phyloP scores from a whole-genome alignment of 2,797 vertebrate genomes.

The Peromyscus aztecus region DNA sequence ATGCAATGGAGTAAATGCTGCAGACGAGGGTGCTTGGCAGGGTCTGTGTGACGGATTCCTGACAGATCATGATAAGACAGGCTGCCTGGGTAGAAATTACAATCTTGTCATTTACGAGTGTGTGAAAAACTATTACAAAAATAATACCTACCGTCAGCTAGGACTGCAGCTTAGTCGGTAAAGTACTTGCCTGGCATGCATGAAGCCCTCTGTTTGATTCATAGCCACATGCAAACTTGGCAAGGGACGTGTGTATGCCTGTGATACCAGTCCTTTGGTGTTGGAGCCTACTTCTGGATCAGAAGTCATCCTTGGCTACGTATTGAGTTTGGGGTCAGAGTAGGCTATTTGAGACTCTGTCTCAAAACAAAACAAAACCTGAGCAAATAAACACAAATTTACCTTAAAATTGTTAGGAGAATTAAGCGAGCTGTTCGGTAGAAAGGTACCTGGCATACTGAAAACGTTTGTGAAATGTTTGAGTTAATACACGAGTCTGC shows the following conservation, averaged over 20 bases:
- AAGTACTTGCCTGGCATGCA: not conserved
- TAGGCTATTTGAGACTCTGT: not conserved
- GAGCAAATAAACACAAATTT: not conserved
- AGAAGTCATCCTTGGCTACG: not conserved
- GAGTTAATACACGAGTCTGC: not conserved
- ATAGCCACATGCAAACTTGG: too few species aligned
- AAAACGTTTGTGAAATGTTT: not conserved
- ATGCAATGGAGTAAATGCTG: not conserved
- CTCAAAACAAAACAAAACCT: not conserved
- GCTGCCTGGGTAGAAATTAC: not conserved
- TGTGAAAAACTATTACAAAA: slow-evolving; percentile 3
- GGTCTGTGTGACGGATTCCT: not conserved
- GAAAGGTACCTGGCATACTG: not conserved
- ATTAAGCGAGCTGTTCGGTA: not conserved
- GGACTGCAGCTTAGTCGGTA: not conserved
- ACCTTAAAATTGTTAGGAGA: not conserved
- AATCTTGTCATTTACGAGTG: not conserved
- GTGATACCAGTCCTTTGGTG: not conserved
- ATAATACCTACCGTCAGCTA: not conserved
- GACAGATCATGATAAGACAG: not conserved
- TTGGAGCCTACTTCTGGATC: not conserved
- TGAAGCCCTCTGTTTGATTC: not conserved
- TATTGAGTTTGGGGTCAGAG: not conserved
- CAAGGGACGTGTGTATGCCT: not conserved
- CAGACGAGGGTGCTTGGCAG: not conserved